These are phyloP conservation scores for Xenopus borealis DNA, from an alignment of 2,113 vertebrate genomes.

Conservation along the genomic window DNA sequence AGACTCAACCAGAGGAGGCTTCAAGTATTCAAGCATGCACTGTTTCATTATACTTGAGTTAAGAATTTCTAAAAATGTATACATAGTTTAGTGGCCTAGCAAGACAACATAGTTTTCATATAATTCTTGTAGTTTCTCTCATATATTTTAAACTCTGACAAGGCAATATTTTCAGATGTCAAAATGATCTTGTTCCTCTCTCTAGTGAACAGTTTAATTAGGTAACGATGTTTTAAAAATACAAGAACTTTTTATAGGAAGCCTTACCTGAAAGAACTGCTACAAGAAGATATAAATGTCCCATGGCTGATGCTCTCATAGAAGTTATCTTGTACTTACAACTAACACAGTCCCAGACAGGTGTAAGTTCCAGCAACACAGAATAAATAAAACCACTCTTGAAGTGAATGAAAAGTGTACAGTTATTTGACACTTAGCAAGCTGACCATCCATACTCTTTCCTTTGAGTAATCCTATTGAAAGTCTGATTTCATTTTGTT, in stretches of 20 bases:
- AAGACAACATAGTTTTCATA: too few relatives aligned
- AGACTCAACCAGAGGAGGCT: too few relatives aligned
- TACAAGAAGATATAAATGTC: background rate
- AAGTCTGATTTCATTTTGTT: slow-evolving; percentile 31
- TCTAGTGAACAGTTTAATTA: too few relatives aligned
- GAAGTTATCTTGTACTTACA: background rate
- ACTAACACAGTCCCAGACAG: background rate
- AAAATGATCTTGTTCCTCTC: too few relatives aligned
- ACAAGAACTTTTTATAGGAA: background rate
- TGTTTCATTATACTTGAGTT: too few relatives aligned
- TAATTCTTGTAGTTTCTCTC: too few relatives aligned
- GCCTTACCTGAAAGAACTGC: slow-evolving; percentile 18
- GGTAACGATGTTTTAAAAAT: background rate
- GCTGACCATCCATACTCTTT: slow-evolving; percentile 11
- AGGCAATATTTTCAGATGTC: too few relatives aligned
- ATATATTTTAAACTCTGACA: too few relatives aligned
- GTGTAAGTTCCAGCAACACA: background rate
- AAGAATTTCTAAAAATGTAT: too few relatives aligned
- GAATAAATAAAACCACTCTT: background rate
- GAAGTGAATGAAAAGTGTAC: background rate
- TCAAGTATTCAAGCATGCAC: too few relatives aligned
- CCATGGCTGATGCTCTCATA: slow-evolving; percentile 4
- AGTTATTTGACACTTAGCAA: slow-evolving; percentile 27
- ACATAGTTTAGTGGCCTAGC: too few relatives aligned
- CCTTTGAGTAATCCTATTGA: slow-evolving; percentile 30